phyloP scores from a whole-genome alignment of 92 coral and sea anemone genomes.

The Porites cylindrica region DNA sequence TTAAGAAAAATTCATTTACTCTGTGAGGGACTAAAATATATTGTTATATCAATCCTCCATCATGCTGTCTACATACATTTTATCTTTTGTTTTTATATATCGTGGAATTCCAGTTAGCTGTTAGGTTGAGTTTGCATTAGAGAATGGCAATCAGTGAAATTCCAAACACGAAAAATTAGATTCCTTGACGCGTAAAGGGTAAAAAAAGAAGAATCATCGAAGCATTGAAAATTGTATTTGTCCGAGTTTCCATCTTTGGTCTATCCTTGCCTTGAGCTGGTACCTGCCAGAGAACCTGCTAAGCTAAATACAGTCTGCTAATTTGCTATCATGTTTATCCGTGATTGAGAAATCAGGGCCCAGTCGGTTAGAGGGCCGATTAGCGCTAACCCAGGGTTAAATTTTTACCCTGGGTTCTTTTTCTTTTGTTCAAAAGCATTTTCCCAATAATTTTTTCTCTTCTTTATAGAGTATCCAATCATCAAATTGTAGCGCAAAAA shows the following conservation, averaged over 20 bases:
- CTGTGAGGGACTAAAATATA: background rate
- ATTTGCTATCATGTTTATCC: background rate
- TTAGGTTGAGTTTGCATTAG: background rate
- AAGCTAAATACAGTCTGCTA: background rate
- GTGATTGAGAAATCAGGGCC: background rate
- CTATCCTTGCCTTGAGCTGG: background rate
- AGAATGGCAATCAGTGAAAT: background rate
- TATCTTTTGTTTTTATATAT: background rate
- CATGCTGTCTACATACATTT: background rate
- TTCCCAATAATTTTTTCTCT: no score
- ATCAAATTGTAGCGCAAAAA: no score
- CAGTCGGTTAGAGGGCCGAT: background rate
- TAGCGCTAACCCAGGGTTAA: no score
- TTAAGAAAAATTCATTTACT: background rate
- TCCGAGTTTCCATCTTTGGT: background rate
- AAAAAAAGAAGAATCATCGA: no score
- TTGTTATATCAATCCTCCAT: background rate
- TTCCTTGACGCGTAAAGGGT: background rate
- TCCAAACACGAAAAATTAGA: background rate
- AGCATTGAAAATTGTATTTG: background rate
- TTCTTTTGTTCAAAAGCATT: no score
- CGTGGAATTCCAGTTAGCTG: background rate
- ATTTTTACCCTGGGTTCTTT: no score
- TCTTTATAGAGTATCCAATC: no score
- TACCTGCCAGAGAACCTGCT: slow-evolving; percentile 32